Evolutionary conservation across 1,140 invertebrate species (phyloP).

Genomic region (Drosophila yakuba): DNA sequence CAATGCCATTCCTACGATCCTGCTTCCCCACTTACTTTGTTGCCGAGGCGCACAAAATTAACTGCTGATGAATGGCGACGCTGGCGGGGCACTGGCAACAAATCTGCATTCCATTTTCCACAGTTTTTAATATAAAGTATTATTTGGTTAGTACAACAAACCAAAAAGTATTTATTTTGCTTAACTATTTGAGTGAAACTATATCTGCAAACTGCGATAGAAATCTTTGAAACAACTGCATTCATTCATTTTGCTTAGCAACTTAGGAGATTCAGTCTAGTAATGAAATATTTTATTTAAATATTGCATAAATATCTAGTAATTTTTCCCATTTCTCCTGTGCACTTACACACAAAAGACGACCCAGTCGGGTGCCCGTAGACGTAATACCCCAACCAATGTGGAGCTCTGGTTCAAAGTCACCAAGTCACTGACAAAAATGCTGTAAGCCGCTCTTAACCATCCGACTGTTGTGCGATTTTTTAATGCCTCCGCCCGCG

Average conservation of each 20-base stretch:
- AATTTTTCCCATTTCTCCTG: not conserved
- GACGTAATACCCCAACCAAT: conserved; percentile 1
- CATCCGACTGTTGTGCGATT: conserved; percentile 43
- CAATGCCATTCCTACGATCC: conserved; percentile 18
- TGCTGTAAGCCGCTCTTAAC: conserved; percentile 61
- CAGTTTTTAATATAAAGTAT: not conserved
- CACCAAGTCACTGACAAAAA: conserved; percentile 84
- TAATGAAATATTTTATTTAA: too few species aligned
- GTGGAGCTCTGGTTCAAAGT: conserved; percentile 71
- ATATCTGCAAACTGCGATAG: too few species aligned
- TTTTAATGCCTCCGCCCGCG: conserved; percentile 22
- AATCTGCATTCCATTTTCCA: not conserved
- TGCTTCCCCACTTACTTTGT: conserved; percentile 62
- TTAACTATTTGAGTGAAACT: too few species aligned
- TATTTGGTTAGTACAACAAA: too few species aligned
- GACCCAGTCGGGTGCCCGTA: conserved; percentile 25
- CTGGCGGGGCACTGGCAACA: not conserved
- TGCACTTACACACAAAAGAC: not conserved
- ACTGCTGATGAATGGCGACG: conserved; percentile 77
- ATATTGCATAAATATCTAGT: not conserved
- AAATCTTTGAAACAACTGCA: too few species aligned
- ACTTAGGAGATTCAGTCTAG: too few species aligned
- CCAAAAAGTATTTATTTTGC: not conserved
- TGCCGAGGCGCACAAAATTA: conserved; percentile 79
- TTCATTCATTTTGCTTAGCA: too few species aligned